Evolutionary conservation across 2,888 invertebrate species (phyloP).

Genomic region (Enoplolaimus lenunculus): DNA sequence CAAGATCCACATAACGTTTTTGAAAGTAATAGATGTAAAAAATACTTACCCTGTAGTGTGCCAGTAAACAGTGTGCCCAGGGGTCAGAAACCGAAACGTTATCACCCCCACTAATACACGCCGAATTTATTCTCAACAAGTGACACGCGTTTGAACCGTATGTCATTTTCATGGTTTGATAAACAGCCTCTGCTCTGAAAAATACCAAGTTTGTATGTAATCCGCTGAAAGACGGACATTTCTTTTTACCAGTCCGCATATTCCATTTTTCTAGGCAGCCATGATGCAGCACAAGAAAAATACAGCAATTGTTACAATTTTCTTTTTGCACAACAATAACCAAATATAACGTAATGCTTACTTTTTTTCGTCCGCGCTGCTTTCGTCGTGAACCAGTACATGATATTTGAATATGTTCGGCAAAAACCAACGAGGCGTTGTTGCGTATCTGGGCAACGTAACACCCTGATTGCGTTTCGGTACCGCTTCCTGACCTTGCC

Average conservation of each 20-base stretch:
- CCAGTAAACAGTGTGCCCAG: conserved; percentile 64
- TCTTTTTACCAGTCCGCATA: too few relatives aligned
- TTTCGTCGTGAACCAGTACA: conserved; percentile 61
- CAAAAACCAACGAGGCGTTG: conserved; percentile 45
- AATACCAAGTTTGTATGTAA: too few relatives aligned
- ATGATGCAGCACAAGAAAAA: too few relatives aligned
- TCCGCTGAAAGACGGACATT: too few relatives aligned
- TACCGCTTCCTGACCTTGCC: background rate
- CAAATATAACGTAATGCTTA: too few relatives aligned
- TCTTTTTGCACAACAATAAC: too few relatives aligned
- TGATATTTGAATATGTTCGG: conserved; percentile 70
- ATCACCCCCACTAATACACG: background rate
- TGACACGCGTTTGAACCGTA: conserved; percentile 78
- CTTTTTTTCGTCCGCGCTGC: conserved; percentile 57
- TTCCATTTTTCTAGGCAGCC: too few relatives aligned
- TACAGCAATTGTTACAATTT: too few relatives aligned
- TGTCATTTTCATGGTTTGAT: conserved; percentile 66
- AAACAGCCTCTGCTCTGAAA: conserved; percentile 62
- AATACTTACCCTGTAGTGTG: conserved; percentile 22
- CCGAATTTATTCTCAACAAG: conserved; percentile 71
- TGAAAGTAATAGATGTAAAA: too few relatives aligned
- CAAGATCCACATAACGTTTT: too few relatives aligned
- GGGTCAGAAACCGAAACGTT: conserved; percentile 54
- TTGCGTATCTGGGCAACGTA: conserved; percentile 17
- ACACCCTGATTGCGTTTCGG: background rate